Percentiles rank a stretch among this genome's conserved stretches.
These are phyloP conservation scores for Melanocharis versteri DNA, from an alignment of 2,113 vertebrate genomes.

Conservation along the genomic window DNA sequence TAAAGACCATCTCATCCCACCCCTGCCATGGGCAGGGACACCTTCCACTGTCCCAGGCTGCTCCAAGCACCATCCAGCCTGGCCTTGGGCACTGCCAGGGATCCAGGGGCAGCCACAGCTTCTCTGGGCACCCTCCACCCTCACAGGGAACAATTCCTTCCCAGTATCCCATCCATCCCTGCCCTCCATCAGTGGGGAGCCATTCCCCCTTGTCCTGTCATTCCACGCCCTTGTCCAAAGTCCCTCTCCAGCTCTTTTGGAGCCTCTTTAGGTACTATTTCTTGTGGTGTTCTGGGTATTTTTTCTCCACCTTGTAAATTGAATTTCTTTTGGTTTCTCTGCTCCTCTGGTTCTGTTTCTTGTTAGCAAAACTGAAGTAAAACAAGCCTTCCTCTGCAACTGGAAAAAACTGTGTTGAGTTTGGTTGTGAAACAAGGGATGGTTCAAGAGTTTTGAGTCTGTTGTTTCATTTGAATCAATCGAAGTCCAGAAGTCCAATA, in stretches of 20 bases:
- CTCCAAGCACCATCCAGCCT: fast-evolving
- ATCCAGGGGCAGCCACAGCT: background rate
- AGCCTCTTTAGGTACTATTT: background rate
- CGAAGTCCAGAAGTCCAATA: background rate
- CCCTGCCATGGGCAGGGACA: background rate
- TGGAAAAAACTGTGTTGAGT: background rate
- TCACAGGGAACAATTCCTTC: fast-evolving
- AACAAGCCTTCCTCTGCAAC: background rate
- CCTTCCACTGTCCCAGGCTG: fast-evolving
- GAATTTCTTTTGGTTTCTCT: background rate
- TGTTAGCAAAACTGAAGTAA: background rate
- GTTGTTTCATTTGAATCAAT: background rate
- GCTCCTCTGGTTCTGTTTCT: background rate
- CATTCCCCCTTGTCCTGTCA: background rate
- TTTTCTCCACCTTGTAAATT: background rate
- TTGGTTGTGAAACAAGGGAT: background rate
- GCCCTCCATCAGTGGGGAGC: background rate
- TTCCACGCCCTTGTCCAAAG: background rate
- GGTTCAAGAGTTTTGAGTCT: background rate
- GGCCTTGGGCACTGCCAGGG: background rate
- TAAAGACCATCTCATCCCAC: no score
- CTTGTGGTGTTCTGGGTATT: background rate
- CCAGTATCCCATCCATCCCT: background rate
- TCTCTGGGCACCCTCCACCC: background rate
- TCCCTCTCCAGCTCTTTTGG: background rate